These are phyloP conservation scores for Caradrina clavipalpis DNA, from an alignment of 2,888 invertebrate genomes.

Conservation along the genomic window DNA sequence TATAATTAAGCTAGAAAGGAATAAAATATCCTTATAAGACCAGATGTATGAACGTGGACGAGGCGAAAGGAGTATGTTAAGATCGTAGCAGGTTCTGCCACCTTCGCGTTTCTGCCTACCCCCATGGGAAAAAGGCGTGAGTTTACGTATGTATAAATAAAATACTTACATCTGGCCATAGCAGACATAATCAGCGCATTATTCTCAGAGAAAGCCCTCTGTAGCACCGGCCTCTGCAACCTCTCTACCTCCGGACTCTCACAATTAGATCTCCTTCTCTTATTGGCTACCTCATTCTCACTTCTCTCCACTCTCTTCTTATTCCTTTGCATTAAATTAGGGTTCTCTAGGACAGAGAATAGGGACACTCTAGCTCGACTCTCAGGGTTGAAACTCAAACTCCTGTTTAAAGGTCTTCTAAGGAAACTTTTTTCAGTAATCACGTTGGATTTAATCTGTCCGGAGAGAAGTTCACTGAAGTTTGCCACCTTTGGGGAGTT, in stretches of 20 bases:
- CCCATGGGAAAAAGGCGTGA: no score
- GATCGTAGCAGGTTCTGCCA: no score
- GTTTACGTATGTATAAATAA: no score
- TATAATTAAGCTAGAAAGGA: no score
- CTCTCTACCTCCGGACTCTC: slow-evolving; percentile 57
- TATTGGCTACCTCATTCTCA: slow-evolving; percentile 79
- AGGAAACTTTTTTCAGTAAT: slow-evolving; percentile 69
- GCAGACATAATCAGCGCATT: slow-evolving; percentile 95
- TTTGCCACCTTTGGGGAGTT: slow-evolving; percentile 85
- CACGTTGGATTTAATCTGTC: slow-evolving; percentile 79
- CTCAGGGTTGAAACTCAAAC: slow-evolving; percentile 81
- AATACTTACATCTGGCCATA: slow-evolving; percentile 92
- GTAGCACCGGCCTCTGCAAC: slow-evolving; percentile 82
- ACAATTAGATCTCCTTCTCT: slow-evolving; percentile 75
- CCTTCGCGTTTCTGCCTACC: no score
- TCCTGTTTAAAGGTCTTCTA: slow-evolving; percentile 73
- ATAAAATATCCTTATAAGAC: no score
- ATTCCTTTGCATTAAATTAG: slow-evolving; percentile 68
- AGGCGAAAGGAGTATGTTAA: no score
- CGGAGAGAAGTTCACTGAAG: slow-evolving; percentile 81
- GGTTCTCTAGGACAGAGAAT: slow-evolving; percentile 79
- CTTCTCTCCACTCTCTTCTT: slow-evolving; percentile 92
- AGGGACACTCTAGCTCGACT: slow-evolving; percentile 75
- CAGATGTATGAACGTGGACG: no score
- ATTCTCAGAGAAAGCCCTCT: slow-evolving; percentile 94